Evolutionary conservation across 2,888 invertebrate species (phyloP).

Genomic region (Tortricodes alternella): DNA sequence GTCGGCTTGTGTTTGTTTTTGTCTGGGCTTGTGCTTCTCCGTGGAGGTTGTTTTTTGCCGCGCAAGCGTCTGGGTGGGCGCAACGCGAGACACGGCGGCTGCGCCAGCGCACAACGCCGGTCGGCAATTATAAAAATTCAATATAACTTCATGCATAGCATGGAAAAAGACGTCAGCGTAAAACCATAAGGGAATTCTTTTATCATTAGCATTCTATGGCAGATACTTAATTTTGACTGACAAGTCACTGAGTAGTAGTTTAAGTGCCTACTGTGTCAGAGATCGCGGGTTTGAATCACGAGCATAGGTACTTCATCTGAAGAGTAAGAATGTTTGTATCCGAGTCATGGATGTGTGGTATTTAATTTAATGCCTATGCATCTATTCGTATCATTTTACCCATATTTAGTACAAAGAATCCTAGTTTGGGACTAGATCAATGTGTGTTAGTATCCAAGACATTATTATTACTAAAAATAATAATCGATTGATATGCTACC

Average conservation of each 20-base stretch:
- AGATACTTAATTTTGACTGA: neutral
- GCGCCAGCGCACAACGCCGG: slow-evolving; percentile 59
- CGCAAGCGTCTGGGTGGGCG: slow-evolving; percentile 75
- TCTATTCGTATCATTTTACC: no score
- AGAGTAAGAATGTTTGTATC: no score
- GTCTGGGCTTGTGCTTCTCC: slow-evolving; percentile 54
- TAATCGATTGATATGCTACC: no score
- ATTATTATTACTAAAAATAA: no score
- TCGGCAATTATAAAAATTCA: slow-evolving; percentile 65
- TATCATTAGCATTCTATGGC: slow-evolving; percentile 41
- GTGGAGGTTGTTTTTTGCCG: slow-evolving; percentile 67
- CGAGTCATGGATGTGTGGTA: no score
- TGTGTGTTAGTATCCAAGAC: no score
- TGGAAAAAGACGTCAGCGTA: slow-evolving; percentile 65
- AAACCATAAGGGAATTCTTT: slow-evolving; percentile 61
- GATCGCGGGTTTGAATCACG: no score
- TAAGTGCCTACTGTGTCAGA: no score
- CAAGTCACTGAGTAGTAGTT: neutral
- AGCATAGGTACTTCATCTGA: no score
- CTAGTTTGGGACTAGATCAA: no score
- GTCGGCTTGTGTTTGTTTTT: slow-evolving; percentile 78
- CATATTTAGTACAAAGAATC: no score
- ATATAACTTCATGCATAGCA: slow-evolving; percentile 44
- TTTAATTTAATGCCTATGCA: no score
- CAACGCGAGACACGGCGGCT: slow-evolving; percentile 70